Evolutionary conservation across 2,797 vertebrate genomes (phyloP).

Genomic region (Anabacerthia variegaticeps): DNA sequence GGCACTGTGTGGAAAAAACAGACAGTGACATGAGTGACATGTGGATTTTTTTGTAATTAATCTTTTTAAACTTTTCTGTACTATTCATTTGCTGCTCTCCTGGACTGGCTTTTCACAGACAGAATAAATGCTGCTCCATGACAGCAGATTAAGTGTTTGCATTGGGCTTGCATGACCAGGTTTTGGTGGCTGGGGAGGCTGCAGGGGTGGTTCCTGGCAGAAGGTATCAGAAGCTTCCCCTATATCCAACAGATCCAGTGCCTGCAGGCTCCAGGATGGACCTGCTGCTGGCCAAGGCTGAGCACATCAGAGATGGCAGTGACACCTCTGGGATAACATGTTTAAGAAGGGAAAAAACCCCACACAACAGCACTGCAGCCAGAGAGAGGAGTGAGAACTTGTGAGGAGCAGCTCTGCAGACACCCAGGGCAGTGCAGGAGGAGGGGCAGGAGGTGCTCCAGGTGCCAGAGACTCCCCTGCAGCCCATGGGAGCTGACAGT

Average conservation of each 20-base stretch:
- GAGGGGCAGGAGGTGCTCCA: neutral
- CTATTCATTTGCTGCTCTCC: neutral
- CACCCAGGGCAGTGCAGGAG: no score
- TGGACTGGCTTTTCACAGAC: neutral
- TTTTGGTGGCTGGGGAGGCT: neutral
- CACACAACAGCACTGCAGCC: neutral
- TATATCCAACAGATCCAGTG: neutral
- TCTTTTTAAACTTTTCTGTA: neutral
- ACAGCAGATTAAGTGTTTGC: constrained; percentile 5
- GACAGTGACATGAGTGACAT: neutral
- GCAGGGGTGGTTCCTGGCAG: neutral
- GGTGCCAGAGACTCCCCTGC: neutral
- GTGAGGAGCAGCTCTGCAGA: neutral
- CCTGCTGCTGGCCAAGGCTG: accelerated
- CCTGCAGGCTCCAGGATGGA: neutral
- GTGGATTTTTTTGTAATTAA: neutral
- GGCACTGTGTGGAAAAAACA: neutral
- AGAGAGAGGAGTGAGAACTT: neutral
- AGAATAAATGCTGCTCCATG: constrained; percentile 24
- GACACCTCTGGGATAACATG: neutral
- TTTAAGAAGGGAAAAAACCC: no score
- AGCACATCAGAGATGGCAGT: neutral
- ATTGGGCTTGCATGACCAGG: neutral
- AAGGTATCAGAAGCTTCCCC: neutral
- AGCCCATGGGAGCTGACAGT: neutral